Percentiles rank a stretch among this genome's conserved stretches.
Conservation (phyloP, 2,113 vertebrate species). For the Meles meles region DNA sequence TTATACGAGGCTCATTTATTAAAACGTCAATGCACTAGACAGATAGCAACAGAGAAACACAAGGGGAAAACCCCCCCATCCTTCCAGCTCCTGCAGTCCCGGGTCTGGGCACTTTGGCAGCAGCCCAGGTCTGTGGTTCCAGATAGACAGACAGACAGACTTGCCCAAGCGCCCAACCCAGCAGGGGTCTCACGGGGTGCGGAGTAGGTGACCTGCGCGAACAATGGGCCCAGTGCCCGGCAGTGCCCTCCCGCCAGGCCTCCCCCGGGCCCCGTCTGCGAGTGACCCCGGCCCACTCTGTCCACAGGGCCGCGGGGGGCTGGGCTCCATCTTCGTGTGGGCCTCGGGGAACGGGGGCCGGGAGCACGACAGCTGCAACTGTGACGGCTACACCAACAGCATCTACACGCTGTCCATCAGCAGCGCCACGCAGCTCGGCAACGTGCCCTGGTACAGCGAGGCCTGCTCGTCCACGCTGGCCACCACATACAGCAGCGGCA, state of each 20-base stretch:
- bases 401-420: constrained; percentile 99
- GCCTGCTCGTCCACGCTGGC: constrained; percentile 98
- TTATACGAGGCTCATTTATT: background rate
- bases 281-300: constrained; percentile 13
- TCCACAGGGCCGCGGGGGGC: constrained; percentile 90
- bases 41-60: background rate
- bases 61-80: background rate
- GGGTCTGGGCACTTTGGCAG: background rate
- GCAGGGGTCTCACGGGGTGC: background rate
- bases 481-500: constrained; percentile 97
- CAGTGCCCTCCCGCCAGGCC: background rate
- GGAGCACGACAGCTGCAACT: constrained; percentile 98
- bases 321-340: constrained; percentile 99
- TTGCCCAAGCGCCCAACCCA: rapidly evolving
- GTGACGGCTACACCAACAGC: constrained; percentile 99
- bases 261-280: background rate
- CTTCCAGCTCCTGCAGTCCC: background rate
- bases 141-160: no score
- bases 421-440: constrained; percentile 95
- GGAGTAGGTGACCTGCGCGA: background rate
- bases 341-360: constrained; percentile 97
- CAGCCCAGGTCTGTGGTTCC: background rate
- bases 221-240: background rate
- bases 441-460: constrained; percentile 99
- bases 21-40: background rate